Base-by-base conservation (phyloP, 2,888 invertebrate species). In the Cheilosia impressa region DNA sequence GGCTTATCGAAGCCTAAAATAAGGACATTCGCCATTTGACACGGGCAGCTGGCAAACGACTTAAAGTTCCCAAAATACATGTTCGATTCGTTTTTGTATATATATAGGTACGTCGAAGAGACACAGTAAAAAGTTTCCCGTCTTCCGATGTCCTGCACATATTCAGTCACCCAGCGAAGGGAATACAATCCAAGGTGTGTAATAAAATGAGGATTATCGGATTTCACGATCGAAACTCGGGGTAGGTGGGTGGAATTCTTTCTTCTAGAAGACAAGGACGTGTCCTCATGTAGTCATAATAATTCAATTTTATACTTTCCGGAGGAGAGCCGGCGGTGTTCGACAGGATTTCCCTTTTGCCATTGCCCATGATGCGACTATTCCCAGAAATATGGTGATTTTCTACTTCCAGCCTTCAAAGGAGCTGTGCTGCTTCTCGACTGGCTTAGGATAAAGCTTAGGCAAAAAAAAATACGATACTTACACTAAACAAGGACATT, bases 121-220 rank as follows among this genome's bases (percentile, higher is more conserved):
- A 31, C 24, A 50, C 7, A 43, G 17, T 65, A 19, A 60, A 58
- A 68, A 50, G 53, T 34, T 47, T 22, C 66, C 52, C 50, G 27
- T 24, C 47, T 71, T 17, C 34, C 47, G 58, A 75, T 72, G 81
- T 77, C 81, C 85, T 85, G 76, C 76, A 81, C 76, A 63, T 31
- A 50, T 68, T 47, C 15, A 9, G 7, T 13, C 24, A 52, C 52
- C 22, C 5, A 22, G 9, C 73, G 34, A 50, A 38, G 62, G 79
- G 73, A 73, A 79, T 81, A 81, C 81, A 81, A 81, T 68, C 72
- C 72, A 72, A 85, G 85, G 85, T 85, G 85, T 76, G 81, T 81
- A 81, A 85, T 85, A 85, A 85, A 85, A 85, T 85, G 81, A 76
- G 68, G 85, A 85, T 85, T 85, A 85, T 85, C 85, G 85, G 85